Base-by-base conservation (phyloP, 2,888 invertebrate species). In the Dasypogon diadema region DNA sequence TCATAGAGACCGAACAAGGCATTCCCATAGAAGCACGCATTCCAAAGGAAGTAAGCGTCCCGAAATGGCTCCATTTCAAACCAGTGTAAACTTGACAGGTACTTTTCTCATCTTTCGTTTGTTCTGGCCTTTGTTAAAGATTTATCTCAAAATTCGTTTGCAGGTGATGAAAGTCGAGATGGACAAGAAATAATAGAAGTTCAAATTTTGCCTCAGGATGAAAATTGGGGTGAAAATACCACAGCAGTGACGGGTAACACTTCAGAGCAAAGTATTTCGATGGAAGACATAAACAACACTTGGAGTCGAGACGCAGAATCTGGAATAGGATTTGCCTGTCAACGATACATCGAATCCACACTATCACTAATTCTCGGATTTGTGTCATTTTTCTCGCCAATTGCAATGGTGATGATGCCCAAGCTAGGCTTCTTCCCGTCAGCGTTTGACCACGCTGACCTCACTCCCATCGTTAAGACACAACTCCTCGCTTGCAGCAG, bases 171-270 rank as follows among this genome's bases (percentile, higher is more conserved):
- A 80, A 88, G 89, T 1, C 87, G 92, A 74, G 92, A 94, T 78
- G 94, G 94, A 0, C 95, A 95, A 83, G 96, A 97, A 87, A 93
- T 96, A 10, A 97, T 98, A 63, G 97, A 98, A 87, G 97, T 98
- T 42, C 97, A 98, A 87, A 97, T 98, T 80, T 87, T 98, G 76
- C 97, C 97, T 0, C 94, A 97, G 87, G 98, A 98, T 87, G 98
- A 98, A 83, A 97, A 97, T 85, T 98, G 98, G 98, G 97, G 96
- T n/a, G 98, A 98, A 85, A 98, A 96, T 82, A 98, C 98, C 0
- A 98, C 98, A 0, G 98, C 97, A 0, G 93, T 98, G 34, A 98
- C 98, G 0, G 98, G 97, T 8, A 97, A 97, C 82, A 98, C 98
- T 1, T 97, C 96, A 0, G 98, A 98, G 84, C 96, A 96, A 81